Conservation (phyloP, 2,113 vertebrate species). For the Haemorhous mexicanus region DNA sequence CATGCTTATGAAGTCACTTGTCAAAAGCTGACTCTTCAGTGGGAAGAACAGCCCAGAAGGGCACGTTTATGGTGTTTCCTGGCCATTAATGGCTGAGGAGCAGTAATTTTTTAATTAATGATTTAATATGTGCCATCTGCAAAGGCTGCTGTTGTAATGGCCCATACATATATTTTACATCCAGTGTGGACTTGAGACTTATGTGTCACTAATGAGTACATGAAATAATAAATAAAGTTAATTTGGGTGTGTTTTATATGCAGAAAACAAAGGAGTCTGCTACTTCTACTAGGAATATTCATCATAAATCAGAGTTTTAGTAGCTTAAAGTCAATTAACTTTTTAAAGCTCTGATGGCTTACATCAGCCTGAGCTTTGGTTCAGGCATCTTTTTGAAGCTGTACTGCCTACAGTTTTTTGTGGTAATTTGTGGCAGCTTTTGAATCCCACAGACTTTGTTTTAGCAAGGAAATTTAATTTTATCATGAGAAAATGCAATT, state of each 20-base stretch:
- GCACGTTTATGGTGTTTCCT: background rate
- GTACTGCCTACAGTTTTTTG: background rate
- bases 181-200: background rate
- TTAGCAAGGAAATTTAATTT: background rate
- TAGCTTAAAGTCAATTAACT: constrained; percentile 8
- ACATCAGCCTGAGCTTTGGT: background rate
- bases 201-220: background rate
- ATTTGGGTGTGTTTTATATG: background rate
- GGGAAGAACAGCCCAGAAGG: background rate
- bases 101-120: background rate
- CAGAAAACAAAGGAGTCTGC: background rate
- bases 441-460: background rate
- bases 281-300: background rate
- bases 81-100: background rate
- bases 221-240: background rate
- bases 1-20: background rate
- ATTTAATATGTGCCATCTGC: background rate
- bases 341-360: background rate
- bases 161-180: background rate
- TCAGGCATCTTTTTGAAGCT: background rate
- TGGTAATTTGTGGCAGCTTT: background rate
- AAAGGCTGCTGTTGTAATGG: background rate
- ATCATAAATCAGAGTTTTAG: background rate
- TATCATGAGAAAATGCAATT: background rate
- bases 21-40: background rate